Conservation (phyloP, 2,113 vertebrate genomes). For the Numenius arquata region DNA sequence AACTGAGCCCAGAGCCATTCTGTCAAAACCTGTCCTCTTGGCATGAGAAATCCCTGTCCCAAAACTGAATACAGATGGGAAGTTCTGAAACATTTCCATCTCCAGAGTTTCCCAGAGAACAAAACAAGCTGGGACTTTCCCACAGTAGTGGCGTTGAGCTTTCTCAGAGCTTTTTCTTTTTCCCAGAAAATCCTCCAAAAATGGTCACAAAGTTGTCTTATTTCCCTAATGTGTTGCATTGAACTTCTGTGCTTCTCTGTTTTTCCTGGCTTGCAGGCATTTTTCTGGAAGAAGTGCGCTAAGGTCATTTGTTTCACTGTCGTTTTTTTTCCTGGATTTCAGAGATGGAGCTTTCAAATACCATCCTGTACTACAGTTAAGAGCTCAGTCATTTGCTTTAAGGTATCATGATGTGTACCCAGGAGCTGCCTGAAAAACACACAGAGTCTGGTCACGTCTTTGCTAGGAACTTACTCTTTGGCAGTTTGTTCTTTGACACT, state of each 20-base stretch:
- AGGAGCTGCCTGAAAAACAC: background rate
- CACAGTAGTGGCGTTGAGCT: fast-evolving
- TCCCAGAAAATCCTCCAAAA: background rate
- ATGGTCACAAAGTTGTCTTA: background rate
- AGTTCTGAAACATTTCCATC: background rate
- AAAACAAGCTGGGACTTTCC: background rate
- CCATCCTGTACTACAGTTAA: background rate
- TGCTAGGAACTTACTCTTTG: background rate
- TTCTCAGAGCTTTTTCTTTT: background rate
- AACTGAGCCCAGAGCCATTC: fast-evolving
- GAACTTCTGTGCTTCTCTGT: background rate
- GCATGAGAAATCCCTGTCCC: background rate
- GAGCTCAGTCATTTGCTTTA: background rate
- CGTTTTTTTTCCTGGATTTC: background rate
- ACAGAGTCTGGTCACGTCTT: background rate
- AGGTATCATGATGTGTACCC: background rate
- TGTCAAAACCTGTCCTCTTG: background rate
- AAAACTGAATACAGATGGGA: background rate
- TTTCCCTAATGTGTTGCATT: background rate
- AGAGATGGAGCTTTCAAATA: background rate
- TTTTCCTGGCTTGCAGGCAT: background rate
- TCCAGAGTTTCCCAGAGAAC: background rate
- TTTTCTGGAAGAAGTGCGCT: background rate
- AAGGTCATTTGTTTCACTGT: background rate
- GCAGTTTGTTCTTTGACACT: background rate